Evolutionary conservation across 2,888 invertebrate genomes (phyloP).

Genomic region (Archips crataeganus): DNA sequence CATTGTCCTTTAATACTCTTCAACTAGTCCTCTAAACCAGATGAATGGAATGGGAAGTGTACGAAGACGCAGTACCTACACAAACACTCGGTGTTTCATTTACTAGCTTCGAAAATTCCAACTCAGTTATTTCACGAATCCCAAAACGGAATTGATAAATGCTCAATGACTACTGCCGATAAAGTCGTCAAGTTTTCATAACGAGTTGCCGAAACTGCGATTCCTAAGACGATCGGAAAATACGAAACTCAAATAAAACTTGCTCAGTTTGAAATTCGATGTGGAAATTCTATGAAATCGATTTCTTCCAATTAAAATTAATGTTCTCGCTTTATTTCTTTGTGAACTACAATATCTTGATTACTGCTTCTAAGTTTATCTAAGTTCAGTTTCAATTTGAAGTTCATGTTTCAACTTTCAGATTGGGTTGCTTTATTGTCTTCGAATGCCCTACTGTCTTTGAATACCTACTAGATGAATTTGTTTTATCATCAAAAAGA

Average conservation of each 20-base stretch:
- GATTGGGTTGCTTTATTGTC: not conserved
- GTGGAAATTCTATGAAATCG: constrained; percentile 36
- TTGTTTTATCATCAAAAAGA: no score
- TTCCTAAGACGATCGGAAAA: constrained; percentile 43
- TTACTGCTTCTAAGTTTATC: constrained; percentile 1
- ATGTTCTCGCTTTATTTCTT: constrained; percentile 33
- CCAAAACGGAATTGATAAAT: constrained; percentile 44
- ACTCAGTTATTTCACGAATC: constrained; percentile 27
- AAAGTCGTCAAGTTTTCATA: constrained; percentile 48
- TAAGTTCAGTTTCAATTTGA: not conserved
- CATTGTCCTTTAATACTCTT: not conserved
- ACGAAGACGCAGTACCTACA: not conserved
- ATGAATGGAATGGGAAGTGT: not conserved
- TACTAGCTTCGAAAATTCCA: constrained; percentile 5
- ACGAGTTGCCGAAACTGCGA: constrained; percentile 43
- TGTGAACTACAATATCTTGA: constrained; percentile 19
- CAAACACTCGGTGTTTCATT: constrained; percentile 7
- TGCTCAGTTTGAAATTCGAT: constrained; percentile 45
- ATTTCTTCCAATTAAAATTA: constrained; percentile 44
- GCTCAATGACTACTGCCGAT: constrained; percentile 49
- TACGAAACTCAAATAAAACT: constrained; percentile 50
- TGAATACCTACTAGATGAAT: no score
- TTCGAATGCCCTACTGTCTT: not conserved
- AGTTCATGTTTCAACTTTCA: not conserved
- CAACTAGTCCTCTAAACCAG: not conserved